phyloP scores from a whole-genome alignment of 2,888 invertebrate species.

The Coenonympha glycerion region DNA sequence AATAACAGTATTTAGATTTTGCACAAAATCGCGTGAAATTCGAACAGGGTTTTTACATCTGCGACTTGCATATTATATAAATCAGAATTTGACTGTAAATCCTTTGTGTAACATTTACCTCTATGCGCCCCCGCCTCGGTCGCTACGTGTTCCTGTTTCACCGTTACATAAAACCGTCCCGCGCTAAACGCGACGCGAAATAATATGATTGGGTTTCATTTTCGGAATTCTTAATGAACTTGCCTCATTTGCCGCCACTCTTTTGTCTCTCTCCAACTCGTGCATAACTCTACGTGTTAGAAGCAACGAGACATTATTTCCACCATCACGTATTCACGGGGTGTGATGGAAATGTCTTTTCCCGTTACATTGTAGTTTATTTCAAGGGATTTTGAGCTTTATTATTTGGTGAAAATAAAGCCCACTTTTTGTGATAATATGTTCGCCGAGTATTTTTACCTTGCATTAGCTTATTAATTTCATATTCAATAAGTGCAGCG shows the following conservation, averaged over 20 bases:
- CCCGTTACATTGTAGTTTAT: neutral
- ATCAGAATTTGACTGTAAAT: no score
- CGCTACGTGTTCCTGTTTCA: no score
- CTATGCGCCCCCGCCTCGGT: no score
- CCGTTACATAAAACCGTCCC: conserved; percentile 37
- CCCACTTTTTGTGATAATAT: neutral
- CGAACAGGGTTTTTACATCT: no score
- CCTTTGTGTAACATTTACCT: no score
- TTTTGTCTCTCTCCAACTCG: conserved; percentile 30
- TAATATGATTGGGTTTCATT: conserved; percentile 65
- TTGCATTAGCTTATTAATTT: conserved; percentile 33
- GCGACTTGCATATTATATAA: no score
- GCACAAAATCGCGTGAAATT: no score
- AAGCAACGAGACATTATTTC: conserved; percentile 29
- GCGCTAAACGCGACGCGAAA: conserved; percentile 43
- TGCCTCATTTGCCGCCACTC: conserved; percentile 41
- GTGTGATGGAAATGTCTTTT: conserved; percentile 7
- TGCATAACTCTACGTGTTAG: conserved; percentile 17
- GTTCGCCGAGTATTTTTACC: neutral
- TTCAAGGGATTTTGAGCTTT: neutral
- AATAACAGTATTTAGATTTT: no score
- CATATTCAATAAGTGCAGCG: conserved; percentile 29
- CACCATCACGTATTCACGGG: conserved; percentile 9
- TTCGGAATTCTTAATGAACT: conserved; percentile 65
- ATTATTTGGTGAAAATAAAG: neutral